Evolutionary conservation across 2,113 vertebrate species (phyloP), one percentile per base, ranked within the genome.

Genomic region (Mirounga angustirostris): DNA sequence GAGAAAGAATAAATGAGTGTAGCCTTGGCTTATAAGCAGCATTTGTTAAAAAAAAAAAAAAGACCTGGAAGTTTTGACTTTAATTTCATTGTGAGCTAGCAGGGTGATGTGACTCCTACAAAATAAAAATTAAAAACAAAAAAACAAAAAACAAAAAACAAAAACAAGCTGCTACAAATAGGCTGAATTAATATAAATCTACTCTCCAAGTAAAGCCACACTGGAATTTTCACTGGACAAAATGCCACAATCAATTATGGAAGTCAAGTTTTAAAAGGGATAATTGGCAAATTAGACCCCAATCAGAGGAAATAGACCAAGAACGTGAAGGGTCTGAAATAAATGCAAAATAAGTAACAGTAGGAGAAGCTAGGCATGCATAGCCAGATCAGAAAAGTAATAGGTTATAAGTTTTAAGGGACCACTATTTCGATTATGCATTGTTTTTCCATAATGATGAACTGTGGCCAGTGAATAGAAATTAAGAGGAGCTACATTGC

Each of bases 381-480:
- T 19, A 91, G 4, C 15, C 84, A 50, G 28, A 59, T 85, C 22
- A 92, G 14, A 56, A 95, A 89, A 73, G 1, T 1, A 43, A 19
- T 30, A 52, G 4, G 0, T 89, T 82, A 28, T 52, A 83, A 73
- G 5, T 58, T 46, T 58, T 88, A 97, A 93, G 22, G 16, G 4
- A 65, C 33, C 2, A 9, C 26, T 6, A 84, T 84, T 92, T 91
- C 56, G 28, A 61, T 69, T 80, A 80, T 83, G 79, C 33, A 90
- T 85, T 79, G 40, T 54, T 84, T 93, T 83, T 97, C 4, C 15
- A n/a, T 90, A 96, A 80, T 28, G 14, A 83, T 83, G 4, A 96
- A 65, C 9, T 69, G 9, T 89, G n/a, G 14, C 22, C 58, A 88
- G 6, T 89, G 22, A 87, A 83, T 36, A 61, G 6, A 94, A 91